Base-by-base conservation (phyloP, 2,888 invertebrate genomes). In the Caprella mutica region DNA sequence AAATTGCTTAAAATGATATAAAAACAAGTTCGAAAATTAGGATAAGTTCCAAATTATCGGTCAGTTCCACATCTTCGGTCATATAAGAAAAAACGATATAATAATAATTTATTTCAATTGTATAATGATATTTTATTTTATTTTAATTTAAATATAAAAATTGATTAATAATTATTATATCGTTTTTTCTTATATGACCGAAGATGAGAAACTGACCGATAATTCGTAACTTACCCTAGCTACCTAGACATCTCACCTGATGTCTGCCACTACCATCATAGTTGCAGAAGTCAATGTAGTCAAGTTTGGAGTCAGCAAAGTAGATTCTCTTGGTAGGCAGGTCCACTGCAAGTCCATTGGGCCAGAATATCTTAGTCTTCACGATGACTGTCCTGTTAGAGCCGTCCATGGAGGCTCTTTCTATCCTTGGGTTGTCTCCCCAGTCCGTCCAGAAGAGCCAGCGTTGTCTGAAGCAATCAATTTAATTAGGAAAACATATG, bases 371-470 rank as follows among this genome's bases (percentile, higher is more conserved):
- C 72, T 94, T 94, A 0, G 90, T 91, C 42, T 83, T 86, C 48
- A 96, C 86, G 52, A 96, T 91, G 0, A 83, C 82, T 19, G 79
- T 79, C 5, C 94, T 80, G 68, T 84, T 84, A 0, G 83, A 83
- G 0, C 97, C 97, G 71, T 98, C 97, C 89, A 98, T 88, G 17
- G 93, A 93, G 5, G 93, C 85, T 57, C 94, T 77, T 72, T 98
- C 97, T 58, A 98, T 87, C 1, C 94, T 78, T 1, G 98, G 97
- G 74, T 93, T 87, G 72, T 93, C 91, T 40, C 96, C 96, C 97
- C 97, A 97, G 73, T 98, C 97, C 0, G 93, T 92, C 97, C 97
- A 98, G 78, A 98, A 98, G 56, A 98, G 77, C 81, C 86, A 87
- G 3, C 85, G 77, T 0, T 90, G 83, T 29, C 74, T 77, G 60